Percentiles rank a stretch among this genome's conserved stretches.
These are phyloP conservation scores for Schizopygopsis malacanthus DNA, from an alignment of 2,797 vertebrate genomes.

Conservation along the genomic window DNA sequence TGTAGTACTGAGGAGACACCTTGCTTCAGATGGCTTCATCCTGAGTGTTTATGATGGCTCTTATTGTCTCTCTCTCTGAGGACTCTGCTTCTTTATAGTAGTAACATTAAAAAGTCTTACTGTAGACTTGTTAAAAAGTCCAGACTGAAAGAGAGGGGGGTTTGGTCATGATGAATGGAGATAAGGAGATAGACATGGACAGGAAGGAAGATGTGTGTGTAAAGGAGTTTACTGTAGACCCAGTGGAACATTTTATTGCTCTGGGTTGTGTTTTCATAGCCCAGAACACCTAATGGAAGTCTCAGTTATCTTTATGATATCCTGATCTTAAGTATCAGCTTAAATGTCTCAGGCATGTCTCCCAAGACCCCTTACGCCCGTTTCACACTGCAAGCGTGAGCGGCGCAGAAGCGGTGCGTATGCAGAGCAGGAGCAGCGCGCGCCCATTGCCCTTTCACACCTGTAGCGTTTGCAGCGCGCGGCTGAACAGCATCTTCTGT, in stretches of 20 bases:
- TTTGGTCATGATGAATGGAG: constrained; percentile 2
- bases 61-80: constrained; percentile 35
- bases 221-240: background rate
- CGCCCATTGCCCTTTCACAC: no score
- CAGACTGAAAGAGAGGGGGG: background rate
- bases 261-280: background rate
- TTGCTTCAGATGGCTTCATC: constrained; percentile 33
- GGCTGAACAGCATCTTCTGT: no score
- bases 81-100: constrained; percentile 23
- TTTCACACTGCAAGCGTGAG: no score
- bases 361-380: no score
- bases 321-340: background rate
- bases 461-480: no score
- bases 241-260: background rate
- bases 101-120: constrained; percentile 13
- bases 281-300: background rate
- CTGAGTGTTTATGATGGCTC: constrained; percentile 33
- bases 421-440: no score
- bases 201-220: background rate
- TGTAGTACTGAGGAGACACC: constrained; percentile 8
- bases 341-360: background rate
- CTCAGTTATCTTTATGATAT: constrained; percentile 3
- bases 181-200: constrained; percentile 38
- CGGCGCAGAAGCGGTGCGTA: no score
- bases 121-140: constrained; percentile 7